Conservation (phyloP, 1,140 invertebrate species). For the Ridgeia piscesae region DNA sequence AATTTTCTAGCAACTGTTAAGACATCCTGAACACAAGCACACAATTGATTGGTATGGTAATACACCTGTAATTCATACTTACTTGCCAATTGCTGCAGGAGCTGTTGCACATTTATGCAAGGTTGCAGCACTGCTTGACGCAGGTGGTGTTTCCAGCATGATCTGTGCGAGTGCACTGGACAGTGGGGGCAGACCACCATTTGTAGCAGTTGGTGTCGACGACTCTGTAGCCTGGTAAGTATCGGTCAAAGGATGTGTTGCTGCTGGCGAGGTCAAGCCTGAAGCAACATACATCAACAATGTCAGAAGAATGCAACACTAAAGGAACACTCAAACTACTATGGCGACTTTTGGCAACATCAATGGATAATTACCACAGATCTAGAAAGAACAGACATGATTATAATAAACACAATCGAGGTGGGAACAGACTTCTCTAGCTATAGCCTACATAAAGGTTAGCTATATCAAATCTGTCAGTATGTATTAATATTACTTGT, state of each 20-base stretch:
- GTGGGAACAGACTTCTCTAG: not conserved
- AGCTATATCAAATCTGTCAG: not conserved
- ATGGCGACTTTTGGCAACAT: not conserved
- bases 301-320: conserved; percentile 2
- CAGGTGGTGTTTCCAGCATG: conserved; percentile 1
- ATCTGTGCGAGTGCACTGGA: conserved; percentile 3
- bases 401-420: not conserved
- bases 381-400: not conserved
- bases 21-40: no score
- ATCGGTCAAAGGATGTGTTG: conserved; percentile 22
- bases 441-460: no score
- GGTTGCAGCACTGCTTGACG: not conserved
- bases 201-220: conserved; percentile 10
- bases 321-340: not conserved
- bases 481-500: not conserved
- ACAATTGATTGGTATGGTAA: no score
- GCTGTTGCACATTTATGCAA: not conserved
- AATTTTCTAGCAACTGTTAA: no score
- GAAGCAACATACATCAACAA: conserved; percentile 23
- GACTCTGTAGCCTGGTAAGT: conserved; percentile 11
- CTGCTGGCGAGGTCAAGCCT: not conserved
- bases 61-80: not conserved
- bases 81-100: not conserved
- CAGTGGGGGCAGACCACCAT: not conserved
- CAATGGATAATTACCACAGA: not conserved